Conservation (phyloP, 2,797 vertebrate species). For the Eupleurogrammus muticus region DNA sequence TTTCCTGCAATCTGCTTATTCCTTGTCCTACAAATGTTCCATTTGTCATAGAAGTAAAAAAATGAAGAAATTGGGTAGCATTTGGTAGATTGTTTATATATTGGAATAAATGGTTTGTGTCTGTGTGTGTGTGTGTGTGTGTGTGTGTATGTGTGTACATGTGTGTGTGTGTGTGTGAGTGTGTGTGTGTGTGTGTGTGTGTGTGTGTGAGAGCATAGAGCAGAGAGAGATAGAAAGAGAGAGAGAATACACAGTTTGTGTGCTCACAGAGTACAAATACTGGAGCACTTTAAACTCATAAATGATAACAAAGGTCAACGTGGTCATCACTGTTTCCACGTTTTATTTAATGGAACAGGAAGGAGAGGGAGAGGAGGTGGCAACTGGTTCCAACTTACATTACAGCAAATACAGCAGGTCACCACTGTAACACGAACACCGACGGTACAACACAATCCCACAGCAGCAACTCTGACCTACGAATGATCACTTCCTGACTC, state of each 20-base stretch:
- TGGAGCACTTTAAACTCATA: constrained; percentile 48
- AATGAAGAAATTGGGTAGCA: constrained; percentile 39
- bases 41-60: constrained; percentile 48
- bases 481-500: constrained; percentile 16
- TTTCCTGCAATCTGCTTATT: constrained; percentile 60
- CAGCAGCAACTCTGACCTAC: constrained; percentile 14
- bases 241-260: constrained; percentile 32
- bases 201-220: neutral
- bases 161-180: constrained; percentile 46
- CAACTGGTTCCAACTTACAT: constrained; percentile 33
- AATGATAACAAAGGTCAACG: constrained; percentile 57
- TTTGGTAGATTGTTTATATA: constrained; percentile 52
- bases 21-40: constrained; percentile 53
- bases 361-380: constrained; percentile 6
- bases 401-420: constrained; percentile 41
- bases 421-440: constrained; percentile 31
- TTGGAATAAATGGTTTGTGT: constrained; percentile 63
- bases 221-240: constrained; percentile 7
- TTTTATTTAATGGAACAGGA: constrained; percentile 22
- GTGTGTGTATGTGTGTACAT: constrained; percentile 9
- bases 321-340: constrained; percentile 36
- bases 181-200: constrained; percentile 4
- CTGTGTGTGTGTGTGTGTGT: constrained; percentile 24
- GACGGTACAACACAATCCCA: constrained; percentile 10
- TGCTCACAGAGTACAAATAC: constrained; percentile 44